These are phyloP conservation scores for Hydrolagus colliei DNA, from an alignment of 2,797 vertebrate species.

Conservation along the genomic window DNA sequence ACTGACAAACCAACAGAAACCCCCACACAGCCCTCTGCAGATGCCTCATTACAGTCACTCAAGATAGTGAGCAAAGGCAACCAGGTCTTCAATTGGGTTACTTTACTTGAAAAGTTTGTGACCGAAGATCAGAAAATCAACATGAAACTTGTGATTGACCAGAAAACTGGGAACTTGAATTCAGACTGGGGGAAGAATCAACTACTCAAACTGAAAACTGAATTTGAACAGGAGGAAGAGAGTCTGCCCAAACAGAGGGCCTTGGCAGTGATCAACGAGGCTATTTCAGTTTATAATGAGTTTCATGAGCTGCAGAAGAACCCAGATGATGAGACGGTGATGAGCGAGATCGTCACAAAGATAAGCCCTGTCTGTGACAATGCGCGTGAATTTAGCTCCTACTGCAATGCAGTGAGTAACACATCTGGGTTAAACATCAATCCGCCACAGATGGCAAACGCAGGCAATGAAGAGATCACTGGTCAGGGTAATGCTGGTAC, in stretches of 20 bases:
- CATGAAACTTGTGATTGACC: constrained; percentile 33
- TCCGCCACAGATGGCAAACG: not conserved
- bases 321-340: not conserved
- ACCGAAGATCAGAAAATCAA: constrained; percentile 28
- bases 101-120: not conserved
- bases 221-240: not conserved
- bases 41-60: constrained; percentile 12
- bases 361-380: not conserved
- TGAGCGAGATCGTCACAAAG: not conserved
- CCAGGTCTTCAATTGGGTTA: not conserved
- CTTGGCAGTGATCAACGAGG: not conserved
- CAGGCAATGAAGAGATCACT: not conserved
- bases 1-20: constrained; percentile 33
- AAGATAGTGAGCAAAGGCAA: constrained; percentile 24
- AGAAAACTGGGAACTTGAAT: not conserved
- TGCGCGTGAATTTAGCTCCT: not conserved
- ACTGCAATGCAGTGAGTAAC: not conserved
- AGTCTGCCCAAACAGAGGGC: not conserved
- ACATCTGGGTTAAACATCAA: not conserved
- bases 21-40: constrained; percentile 35
- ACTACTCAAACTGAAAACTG: not conserved
- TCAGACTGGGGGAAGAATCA: not conserved
- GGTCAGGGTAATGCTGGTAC: not conserved
- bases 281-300: not conserved
- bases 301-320: not conserved